Conservation (phyloP, 1,140 invertebrate species). For the Euura saliciscinereae region DNA sequence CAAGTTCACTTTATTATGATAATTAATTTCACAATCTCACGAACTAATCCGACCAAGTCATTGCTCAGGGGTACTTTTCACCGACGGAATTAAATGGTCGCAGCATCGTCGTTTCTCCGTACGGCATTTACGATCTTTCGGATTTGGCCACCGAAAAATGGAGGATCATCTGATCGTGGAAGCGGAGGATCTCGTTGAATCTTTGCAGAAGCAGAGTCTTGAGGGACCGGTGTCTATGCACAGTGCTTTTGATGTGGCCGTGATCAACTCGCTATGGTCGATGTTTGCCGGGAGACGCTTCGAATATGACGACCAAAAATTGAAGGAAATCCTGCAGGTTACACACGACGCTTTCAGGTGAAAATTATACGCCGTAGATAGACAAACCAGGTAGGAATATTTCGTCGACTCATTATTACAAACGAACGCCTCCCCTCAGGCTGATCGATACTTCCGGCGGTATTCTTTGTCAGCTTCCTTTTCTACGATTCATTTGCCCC, state of each 20-base stretch:
- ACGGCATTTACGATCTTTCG: slow-evolving; percentile 66
- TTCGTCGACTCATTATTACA: not conserved
- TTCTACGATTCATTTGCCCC: slow-evolving; percentile 67
- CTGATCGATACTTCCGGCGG: slow-evolving; percentile 71
- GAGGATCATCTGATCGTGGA: slow-evolving; percentile 65
- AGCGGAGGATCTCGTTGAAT: slow-evolving; percentile 58
- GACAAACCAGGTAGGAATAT: not conserved
- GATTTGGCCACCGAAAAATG: slow-evolving; percentile 67
- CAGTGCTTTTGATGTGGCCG: slow-evolving; percentile 64
- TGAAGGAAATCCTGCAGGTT: slow-evolving; percentile 59
- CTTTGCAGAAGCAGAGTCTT: slow-evolving; percentile 38
- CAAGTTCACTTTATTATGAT: too few relatives aligned
- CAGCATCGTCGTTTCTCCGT: slow-evolving; percentile 66
- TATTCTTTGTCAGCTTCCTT: slow-evolving; percentile 69
- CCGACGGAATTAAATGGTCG: slow-evolving; percentile 67
- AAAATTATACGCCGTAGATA: not conserved
- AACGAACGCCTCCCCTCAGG: slow-evolving; percentile 29
- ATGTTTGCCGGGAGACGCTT: slow-evolving; percentile 72
- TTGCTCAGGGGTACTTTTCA: slow-evolving; percentile 66
- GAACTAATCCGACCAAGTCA: too few relatives aligned
- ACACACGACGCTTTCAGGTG: slow-evolving; percentile 64
- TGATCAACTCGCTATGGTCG: slow-evolving; percentile 76
- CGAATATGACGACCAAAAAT: slow-evolving; percentile 60
- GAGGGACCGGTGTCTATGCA: slow-evolving; percentile 57
- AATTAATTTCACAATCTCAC: too few relatives aligned